Percentiles rank a stretch among this genome's conserved stretches.
Conservation (phyloP, 2,888 invertebrate genomes). For the Megaustenia siamemsis region DNA sequence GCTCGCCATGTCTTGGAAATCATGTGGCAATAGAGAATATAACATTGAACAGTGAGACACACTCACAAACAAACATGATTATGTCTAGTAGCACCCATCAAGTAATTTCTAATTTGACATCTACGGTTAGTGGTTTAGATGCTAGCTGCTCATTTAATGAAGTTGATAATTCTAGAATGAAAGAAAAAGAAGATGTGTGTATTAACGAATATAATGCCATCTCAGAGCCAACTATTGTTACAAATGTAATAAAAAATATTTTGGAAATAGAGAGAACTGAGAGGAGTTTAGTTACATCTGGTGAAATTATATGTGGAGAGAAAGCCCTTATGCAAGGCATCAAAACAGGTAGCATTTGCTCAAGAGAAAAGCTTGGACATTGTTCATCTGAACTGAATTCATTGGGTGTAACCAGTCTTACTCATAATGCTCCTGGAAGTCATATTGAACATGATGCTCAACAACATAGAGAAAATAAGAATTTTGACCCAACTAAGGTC, state of each 20-base stretch:
- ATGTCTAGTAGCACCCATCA: not conserved
- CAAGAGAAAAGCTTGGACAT: not conserved
- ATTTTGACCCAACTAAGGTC: not conserved
- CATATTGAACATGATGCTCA: not conserved
- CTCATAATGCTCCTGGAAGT: not conserved
- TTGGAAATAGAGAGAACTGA: too few species aligned
- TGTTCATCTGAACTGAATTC: not conserved
- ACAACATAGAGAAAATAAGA: not conserved
- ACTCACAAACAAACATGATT: not conserved
- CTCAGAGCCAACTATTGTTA: too few species aligned
- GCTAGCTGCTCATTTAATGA: not conserved
- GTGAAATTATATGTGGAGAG: too few species aligned
- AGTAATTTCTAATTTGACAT: not conserved
- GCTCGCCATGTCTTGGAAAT: not conserved
- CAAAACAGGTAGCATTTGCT: not conserved
- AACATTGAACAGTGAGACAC: not conserved
- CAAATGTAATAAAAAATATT: too few species aligned
- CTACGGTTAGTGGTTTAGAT: not conserved
- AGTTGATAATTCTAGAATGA: not conserved
- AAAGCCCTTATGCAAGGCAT: not conserved
- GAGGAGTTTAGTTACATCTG: too few species aligned
- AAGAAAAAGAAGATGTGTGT: not conserved
- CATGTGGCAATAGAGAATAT: not conserved
- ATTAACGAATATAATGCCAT: not conserved
- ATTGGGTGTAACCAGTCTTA: not conserved